Conservation (phyloP, 2,797 vertebrate genomes). For the Denticeps clupeoides region DNA sequence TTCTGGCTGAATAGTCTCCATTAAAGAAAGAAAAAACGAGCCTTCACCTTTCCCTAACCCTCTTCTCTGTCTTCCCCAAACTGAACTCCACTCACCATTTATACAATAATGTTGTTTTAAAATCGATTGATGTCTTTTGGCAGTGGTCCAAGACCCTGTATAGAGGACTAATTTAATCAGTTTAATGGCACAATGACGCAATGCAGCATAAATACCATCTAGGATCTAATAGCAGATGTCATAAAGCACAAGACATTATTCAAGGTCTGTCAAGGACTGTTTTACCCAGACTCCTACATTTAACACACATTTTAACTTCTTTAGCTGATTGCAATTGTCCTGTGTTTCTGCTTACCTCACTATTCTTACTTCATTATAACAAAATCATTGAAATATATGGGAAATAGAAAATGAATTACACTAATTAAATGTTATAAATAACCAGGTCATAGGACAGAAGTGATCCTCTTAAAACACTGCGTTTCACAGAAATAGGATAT, state of each 20-base stretch:
- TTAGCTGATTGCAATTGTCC: too few relatives aligned
- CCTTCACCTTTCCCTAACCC: slow-evolving; percentile 1
- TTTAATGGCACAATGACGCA: slow-evolving; percentile 63
- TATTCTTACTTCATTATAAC: slow-evolving; percentile 38
- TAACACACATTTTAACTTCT: too few relatives aligned
- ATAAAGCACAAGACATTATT: too few relatives aligned
- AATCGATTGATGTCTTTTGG: slow-evolving; percentile 59
- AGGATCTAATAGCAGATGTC: too few relatives aligned
- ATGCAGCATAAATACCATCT: too few relatives aligned
- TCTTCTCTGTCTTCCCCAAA: slow-evolving; percentile 38
- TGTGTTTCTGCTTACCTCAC: too few relatives aligned
- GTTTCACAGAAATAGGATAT: background rate
- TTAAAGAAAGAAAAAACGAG: background rate
- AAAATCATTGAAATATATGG: slow-evolving; percentile 22
- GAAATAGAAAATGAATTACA: slow-evolving; percentile 3
- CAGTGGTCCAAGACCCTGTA: slow-evolving; percentile 51
- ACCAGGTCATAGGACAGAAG: slow-evolving; percentile 14
- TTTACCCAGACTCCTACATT: too few relatives aligned
- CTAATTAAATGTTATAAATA: too few relatives aligned
- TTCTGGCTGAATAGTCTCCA: background rate
- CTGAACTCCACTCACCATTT: slow-evolving; percentile 54
- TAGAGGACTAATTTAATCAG: slow-evolving; percentile 61
- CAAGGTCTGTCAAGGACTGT: too few relatives aligned
- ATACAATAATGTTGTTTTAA: slow-evolving; percentile 40
- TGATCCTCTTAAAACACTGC: slow-evolving; percentile 13